Percentiles rank a stretch among this genome's conserved stretches.
Conservation (phyloP, 2,888 invertebrate species). For the Cyrtodaria siliqua region DNA sequence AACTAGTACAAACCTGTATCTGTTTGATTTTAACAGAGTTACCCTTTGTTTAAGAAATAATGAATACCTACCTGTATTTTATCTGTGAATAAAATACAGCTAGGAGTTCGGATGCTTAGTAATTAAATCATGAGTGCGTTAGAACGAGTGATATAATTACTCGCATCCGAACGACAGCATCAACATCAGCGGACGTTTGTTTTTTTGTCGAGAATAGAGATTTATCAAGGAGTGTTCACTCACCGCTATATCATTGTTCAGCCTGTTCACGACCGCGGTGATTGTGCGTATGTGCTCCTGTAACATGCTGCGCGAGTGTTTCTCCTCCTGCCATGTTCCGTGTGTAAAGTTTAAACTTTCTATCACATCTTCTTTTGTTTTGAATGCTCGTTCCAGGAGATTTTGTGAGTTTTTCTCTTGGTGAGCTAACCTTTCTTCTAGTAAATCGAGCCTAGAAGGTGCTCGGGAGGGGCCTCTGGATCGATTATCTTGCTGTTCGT, state of each 20-base stretch:
- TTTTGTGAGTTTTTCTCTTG: conserved; percentile 82
- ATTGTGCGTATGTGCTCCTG: conserved; percentile 85
- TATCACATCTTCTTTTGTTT: conserved; percentile 84
- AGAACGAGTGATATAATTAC: too few species aligned
- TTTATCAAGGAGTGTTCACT: too few species aligned
- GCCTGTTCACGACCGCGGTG: conserved; percentile 83
- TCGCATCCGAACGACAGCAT: too few species aligned
- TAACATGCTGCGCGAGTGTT: conserved; percentile 81
- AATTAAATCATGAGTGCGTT: too few species aligned
- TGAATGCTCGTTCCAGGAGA: conserved; percentile 83
- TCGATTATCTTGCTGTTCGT: conserved; percentile 4
- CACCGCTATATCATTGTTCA: conserved; percentile 84
- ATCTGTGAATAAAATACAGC: too few species aligned
- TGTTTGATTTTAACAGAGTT: too few species aligned
- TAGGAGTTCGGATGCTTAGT: too few species aligned
- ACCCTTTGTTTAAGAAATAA: too few species aligned
- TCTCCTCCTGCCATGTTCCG: conserved; percentile 85
- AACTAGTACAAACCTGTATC: too few species aligned
- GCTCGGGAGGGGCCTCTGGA: conserved; percentile 45
- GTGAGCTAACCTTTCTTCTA: conserved; percentile 81
- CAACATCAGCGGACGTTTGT: too few species aligned
- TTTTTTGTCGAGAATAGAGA: too few species aligned
- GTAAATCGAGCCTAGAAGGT: conserved; percentile 71
- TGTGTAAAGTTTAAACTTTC: conserved; percentile 84
- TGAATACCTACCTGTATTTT: too few species aligned